Percentiles rank a stretch among this genome's conserved stretches.
phyloP scores from a whole-genome alignment of 2,113 vertebrate genomes.

The Datnioides undecimradiatus region DNA sequence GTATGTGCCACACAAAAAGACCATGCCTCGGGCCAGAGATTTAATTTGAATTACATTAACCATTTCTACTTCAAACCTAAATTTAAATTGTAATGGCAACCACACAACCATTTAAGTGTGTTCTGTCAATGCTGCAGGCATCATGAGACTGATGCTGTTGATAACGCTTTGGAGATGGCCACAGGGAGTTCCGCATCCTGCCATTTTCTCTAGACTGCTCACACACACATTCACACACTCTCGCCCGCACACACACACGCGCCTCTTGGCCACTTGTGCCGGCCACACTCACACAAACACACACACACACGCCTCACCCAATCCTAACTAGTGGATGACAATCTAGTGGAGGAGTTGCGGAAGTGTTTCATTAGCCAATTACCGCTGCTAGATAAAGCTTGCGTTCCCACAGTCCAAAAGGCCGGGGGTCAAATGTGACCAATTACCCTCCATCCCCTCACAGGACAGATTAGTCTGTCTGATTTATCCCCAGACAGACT shows the following conservation, averaged over 20 bases:
- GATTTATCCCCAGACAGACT: conserved; percentile 79
- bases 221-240: conserved; percentile 49
- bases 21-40: conserved; percentile 29
- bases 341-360: conserved; percentile 75
- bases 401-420: conserved; percentile 82
- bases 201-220: conserved; percentile 75
- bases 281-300: conserved; percentile 55
- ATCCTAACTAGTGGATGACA: conserved; percentile 71
- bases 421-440: conserved; percentile 82
- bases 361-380: conserved; percentile 88
- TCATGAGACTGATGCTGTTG: conserved; percentile 69
- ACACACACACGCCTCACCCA: conserved; percentile 56
- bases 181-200: conserved; percentile 83
- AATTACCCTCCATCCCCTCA: conserved; percentile 80
- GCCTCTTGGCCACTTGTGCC: conserved; percentile 48
- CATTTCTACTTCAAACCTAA: conserved; percentile 48
- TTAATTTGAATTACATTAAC: conserved; percentile 58
- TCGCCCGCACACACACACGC: conserved; percentile 5
- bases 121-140: conserved; percentile 69
- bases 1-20: conserved; percentile 16
- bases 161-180: conserved; percentile 75
- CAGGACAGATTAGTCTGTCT: conserved; percentile 78
- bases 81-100: conserved; percentile 62
- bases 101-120: conserved; percentile 58
- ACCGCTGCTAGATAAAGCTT: conserved; percentile 82